Evolutionary conservation across 2,113 vertebrate species (phyloP), one percentile per base, ranked within the genome.

Genomic region (Zosterops pallidus): DNA sequence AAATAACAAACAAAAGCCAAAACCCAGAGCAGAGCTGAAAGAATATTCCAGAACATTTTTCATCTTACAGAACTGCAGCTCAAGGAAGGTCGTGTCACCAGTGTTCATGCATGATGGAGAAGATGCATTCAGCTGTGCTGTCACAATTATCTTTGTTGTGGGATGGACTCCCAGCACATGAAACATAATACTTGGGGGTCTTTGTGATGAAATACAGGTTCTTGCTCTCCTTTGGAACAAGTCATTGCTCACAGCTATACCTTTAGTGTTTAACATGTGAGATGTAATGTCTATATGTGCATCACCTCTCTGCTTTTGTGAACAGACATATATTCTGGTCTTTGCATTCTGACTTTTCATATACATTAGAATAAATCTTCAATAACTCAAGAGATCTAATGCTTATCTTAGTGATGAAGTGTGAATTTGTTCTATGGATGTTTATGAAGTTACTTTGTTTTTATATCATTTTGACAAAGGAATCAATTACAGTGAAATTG

Each of bases 401-500:
- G 88, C 33, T 93, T 46, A 47, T 83, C 70, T 62, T 53, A 50
- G 47, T 93, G 87, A 69, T 6, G 13, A 69, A 94, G 68, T 57
- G 33, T 70, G 41, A 41, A 46, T 92, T 83, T 92, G 44, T 24
- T 60, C 65, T 64, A 52, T 44, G 78, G 86, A 82, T 82, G 11
- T 49, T 84, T 92, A 62, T 72, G 70, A 89, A 92, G 91, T 79
- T 85, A 85, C 41, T 89, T 47, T 53, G 42, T 14, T 76, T 92
- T 85, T 89, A 76, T 68, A 82, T 84, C 21, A 87, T 56, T 84
- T 91, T 92, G 89, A 64, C 62, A 65, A 71, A 91, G 82, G 80
- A 92, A 93, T 95, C 86, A 86, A 86, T 94, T 91, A 87, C 8
- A 72, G 37, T 35, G 77, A 72, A 94, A 95, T 85, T 84, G 86